A percentile compares a stretch with the other conserved stretches of the same genome.
Conservation (phyloP, 1,140 invertebrate species). For the Leguminivora glycinivorella region DNA sequence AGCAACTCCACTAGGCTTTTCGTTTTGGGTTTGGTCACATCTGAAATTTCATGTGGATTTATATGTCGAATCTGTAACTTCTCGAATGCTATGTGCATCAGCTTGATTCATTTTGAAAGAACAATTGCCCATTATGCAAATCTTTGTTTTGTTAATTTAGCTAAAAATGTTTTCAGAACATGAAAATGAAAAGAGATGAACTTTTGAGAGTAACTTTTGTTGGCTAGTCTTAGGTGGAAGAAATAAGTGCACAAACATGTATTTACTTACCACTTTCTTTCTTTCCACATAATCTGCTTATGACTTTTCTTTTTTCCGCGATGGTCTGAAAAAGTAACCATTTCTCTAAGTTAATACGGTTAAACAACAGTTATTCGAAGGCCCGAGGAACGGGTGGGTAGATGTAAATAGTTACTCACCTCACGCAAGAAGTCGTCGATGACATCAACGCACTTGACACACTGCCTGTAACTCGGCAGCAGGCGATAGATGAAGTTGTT, state of each 20-base stretch:
- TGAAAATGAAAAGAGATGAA: no score
- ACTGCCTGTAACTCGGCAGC: constrained; percentile 3
- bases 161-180: no score
- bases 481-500: constrained; percentile 28
- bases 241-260: no score
- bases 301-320: not conserved
- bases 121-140: no score
- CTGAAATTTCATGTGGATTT: not conserved
- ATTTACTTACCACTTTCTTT: not conserved
- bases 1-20: constrained; percentile 36
- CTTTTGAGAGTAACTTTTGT: no score
- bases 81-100: not conserved
- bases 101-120: no score
- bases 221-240: no score
- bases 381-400: no score
- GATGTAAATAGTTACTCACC: constrained; percentile 29
- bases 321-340: not conserved
- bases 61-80: not conserved
- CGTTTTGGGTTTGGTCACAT: not conserved
- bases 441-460: not conserved
- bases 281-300: not conserved
- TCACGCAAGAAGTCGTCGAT: constrained; percentile 33
- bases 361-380: no score
- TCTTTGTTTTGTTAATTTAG: no score
- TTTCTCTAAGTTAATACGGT: not conserved